Percentiles rank a stretch among this genome's conserved stretches.
Conservation (phyloP, 2,888 invertebrate species). For the Aspidiotus destructor region DNA sequence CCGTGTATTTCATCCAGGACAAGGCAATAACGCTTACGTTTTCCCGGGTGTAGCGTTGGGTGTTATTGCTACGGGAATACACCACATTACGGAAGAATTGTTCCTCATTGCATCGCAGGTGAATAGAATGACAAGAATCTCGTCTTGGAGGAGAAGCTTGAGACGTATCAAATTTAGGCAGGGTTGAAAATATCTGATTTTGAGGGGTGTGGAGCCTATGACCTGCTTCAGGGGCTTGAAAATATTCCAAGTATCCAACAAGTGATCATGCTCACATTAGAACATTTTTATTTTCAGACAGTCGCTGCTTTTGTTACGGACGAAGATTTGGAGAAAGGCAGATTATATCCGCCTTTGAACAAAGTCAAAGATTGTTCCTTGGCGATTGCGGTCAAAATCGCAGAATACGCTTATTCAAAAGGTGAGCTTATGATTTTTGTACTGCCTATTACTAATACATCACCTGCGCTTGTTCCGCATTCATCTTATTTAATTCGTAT, state of each 20-base stretch:
- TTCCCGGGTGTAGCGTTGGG: constrained; percentile 95
- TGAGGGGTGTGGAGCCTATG: too few relatives aligned
- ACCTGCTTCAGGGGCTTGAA: too few relatives aligned
- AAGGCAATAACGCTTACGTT: constrained; percentile 96
- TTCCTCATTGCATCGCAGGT: constrained; percentile 93
- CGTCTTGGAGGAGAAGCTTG: too few relatives aligned
- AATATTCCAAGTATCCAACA: too few relatives aligned
- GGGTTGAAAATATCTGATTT: too few relatives aligned
- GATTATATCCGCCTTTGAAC: constrained; percentile 82
- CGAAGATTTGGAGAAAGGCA: constrained; percentile 69
- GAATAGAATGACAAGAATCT: constrained; percentile 35
- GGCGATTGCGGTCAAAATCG: constrained; percentile 76
- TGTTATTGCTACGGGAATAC: constrained; percentile 80
- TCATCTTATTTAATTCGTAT: background rate
- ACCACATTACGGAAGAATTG: constrained; percentile 85
- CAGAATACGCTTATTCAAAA: constrained; percentile 79
- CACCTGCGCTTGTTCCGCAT: background rate
- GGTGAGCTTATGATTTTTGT: constrained; percentile 47
- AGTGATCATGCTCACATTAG: background rate
- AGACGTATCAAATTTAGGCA: too few relatives aligned
- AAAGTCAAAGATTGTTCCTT: constrained; percentile 80
- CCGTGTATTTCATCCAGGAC: constrained; percentile 78
- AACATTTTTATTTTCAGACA: constrained; percentile 47
- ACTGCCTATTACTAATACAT: background rate
- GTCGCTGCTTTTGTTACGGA: constrained; percentile 76